Evolutionary conservation across 2,888 invertebrate species (phyloP).

Genomic region (Latheticus oryzae): DNA sequence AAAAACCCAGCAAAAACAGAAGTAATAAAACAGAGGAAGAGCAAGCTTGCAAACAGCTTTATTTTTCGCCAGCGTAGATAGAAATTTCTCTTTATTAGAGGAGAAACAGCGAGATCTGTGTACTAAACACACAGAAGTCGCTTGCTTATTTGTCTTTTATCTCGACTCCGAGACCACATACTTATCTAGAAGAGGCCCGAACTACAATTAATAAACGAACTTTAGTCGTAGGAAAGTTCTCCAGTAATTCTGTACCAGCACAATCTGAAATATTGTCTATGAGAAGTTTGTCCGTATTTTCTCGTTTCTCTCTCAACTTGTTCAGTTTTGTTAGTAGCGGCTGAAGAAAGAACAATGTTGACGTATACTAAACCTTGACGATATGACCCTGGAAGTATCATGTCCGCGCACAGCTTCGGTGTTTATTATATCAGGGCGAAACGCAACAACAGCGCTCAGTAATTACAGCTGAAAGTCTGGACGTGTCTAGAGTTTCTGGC

Average conservation of each 20-base stretch:
- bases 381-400: slow-evolving; percentile 39
- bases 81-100: slow-evolving; percentile 42
- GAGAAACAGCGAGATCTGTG: slow-evolving; percentile 29
- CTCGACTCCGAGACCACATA: slow-evolving; percentile 47
- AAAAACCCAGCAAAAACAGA: slow-evolving; percentile 31
- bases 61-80: slow-evolving; percentile 36
- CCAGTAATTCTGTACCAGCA: slow-evolving; percentile 57
- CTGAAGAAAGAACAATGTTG: slow-evolving; percentile 12
- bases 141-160: slow-evolving; percentile 44
- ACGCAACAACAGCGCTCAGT: slow-evolving; percentile 59
- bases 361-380: slow-evolving; percentile 28
- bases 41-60: slow-evolving; percentile 32
- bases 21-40: slow-evolving; percentile 39
- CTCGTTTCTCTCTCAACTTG: slow-evolving; percentile 9
- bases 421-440: slow-evolving; percentile 59
- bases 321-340: too few species aligned
- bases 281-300: slow-evolving; percentile 34
- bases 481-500: slow-evolving; percentile 62
- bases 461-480: slow-evolving; percentile 63
- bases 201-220: slow-evolving; percentile 62
- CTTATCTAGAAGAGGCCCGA: slow-evolving; percentile 55
- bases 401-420: slow-evolving; percentile 46
- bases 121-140: slow-evolving; percentile 36
- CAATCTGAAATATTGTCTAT: slow-evolving; percentile 59
- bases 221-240: slow-evolving; percentile 57